Percentiles rank a stretch among this genome's conserved stretches.
These are phyloP conservation scores for Chromoteleia sp. DNA, from an alignment of 2,888 invertebrate species.

Conservation along the genomic window DNA sequence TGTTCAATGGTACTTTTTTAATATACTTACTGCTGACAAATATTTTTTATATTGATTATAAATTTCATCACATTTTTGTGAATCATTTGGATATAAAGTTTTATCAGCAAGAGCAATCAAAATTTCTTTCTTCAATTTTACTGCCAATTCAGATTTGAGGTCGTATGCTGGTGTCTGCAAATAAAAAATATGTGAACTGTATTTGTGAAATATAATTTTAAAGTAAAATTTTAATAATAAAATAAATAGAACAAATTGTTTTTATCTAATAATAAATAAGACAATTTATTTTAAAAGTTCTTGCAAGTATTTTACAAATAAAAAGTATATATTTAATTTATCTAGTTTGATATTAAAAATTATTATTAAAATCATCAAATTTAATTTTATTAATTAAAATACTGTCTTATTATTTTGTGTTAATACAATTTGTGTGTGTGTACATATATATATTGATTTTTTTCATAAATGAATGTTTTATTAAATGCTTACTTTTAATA, in stretches of 20 bases:
- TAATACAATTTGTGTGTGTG: no score
- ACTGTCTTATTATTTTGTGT: no score
- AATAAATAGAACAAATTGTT: background rate
- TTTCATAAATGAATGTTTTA: constrained; percentile 8
- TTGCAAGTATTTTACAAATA: no score
- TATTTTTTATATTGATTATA: constrained; percentile 93
- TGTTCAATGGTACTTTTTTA: no score
- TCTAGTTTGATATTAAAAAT: no score
- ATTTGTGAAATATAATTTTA: background rate
- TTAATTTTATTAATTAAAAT: no score
- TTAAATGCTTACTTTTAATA: constrained; percentile 89
- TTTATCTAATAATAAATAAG: background rate
- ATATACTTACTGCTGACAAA: constrained; percentile 90
- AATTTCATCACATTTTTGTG: constrained; percentile 89
- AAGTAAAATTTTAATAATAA: constrained; percentile 14
- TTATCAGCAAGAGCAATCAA: constrained; percentile 89
- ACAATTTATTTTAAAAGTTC: no score
- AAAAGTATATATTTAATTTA: no score
- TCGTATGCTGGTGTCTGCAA: constrained; percentile 95
- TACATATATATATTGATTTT: no score
- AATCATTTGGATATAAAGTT: constrained; percentile 87
- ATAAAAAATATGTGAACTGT: background rate
- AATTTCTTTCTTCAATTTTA: constrained; percentile 94
- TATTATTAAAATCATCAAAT: no score
- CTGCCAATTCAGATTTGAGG: constrained; percentile 92